Percentiles rank a stretch among this genome's conserved stretches.
These are phyloP conservation scores for Allacma fusca DNA, from an alignment of 2,888 invertebrate genomes.

Conservation along the genomic window DNA sequence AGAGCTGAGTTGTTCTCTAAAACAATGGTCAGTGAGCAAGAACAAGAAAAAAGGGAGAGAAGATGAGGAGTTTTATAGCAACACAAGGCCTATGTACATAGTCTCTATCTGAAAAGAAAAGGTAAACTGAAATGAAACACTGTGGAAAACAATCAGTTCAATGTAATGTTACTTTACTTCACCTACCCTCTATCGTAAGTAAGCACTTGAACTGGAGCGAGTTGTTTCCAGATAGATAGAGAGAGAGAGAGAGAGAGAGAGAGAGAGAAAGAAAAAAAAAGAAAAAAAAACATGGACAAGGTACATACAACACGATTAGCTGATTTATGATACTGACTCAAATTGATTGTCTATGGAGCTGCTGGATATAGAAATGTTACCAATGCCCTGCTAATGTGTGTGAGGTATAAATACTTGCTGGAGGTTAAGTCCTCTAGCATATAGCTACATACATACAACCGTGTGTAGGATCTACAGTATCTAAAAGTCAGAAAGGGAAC, in stretches of 20 bases:
- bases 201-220: neutral
- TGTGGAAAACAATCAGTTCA: neutral
- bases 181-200: neutral
- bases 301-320: slow-evolving; percentile 24
- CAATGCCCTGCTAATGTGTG: slow-evolving; percentile 28
- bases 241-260: no score
- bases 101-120: neutral
- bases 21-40: slow-evolving; percentile 17
- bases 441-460: no score
- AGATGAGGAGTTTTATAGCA: neutral
- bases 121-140: neutral
- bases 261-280: no score
- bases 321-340: slow-evolving; percentile 25
- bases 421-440: no score
- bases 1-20: neutral
- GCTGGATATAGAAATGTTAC: slow-evolving; percentile 39
- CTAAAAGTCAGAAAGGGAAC: neutral
- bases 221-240: no score
- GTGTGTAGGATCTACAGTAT: neutral
- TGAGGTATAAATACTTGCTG: slow-evolving; percentile 32
- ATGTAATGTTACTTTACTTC: neutral
- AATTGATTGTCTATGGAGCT: slow-evolving; percentile 33
- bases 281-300: neutral
- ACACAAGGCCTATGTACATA: neutral
- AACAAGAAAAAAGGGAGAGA: neutral